Evolutionary conservation across 2,888 invertebrate species (phyloP), one percentile per base, ranked within the genome.

Genomic region (Pseudoips prasinana): DNA sequence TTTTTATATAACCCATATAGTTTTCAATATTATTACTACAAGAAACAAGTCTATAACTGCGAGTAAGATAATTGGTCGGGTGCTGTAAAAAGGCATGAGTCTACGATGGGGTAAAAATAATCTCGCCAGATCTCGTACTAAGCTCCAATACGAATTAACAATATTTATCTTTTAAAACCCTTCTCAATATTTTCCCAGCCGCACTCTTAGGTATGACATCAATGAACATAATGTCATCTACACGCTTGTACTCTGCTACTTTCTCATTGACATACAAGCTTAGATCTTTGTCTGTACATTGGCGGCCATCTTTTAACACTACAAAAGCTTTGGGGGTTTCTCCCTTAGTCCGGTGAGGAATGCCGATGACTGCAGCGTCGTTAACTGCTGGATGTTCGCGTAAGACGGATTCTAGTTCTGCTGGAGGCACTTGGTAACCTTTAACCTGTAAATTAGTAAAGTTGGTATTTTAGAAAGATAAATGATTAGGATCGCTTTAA

Each of bases 361-460:
- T 79, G 0, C 96, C 97, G 34, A 97, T 86, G 0, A 98, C 97
- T 0, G 95, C 97, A 0, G 94, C 95, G 56, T 98, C 98, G 7
- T 77, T 71, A 0, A 98, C 90, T 10, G 91, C 91, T 0, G 95
- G 94, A 77, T 95, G 94, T 3, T 91, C 90, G 10, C 94, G 88
- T 2, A 96, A 72, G 3, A 95, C 56, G 18, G 91, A 93, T 80
- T 98, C 97, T 18, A 98, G 73, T 73, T 97, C 97, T 1, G 97
- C 96, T 11, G 97, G 97, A 2, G 97, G 92, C 4, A 97, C 96
- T 92, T 96, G 92, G 70, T 88, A 92, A 2, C 90, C 92, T 81
- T 92, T 92, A 0, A 94, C 94, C 88, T 88, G 70, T 7, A 19
- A 46, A 8, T 23, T 22, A 2, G 3, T 5, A n/a, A 2, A 20